These are phyloP conservation scores for Clarias fuscus DNA, from an alignment of 2,797 vertebrate species.

Conservation along the genomic window DNA sequence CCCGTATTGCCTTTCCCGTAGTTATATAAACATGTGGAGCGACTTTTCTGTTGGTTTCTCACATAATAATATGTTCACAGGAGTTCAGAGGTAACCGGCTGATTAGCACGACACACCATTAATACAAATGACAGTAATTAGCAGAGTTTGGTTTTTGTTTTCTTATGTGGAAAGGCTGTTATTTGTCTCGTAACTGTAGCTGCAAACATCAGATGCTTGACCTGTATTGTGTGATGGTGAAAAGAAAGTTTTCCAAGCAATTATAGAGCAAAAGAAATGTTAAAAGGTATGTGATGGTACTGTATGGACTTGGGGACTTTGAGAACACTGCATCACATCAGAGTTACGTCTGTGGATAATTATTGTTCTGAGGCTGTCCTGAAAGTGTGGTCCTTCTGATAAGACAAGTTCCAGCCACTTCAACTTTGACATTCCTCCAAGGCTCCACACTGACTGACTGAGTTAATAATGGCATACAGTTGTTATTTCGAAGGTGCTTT, in stretches of 20 bases:
- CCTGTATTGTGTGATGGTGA: background rate
- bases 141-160: background rate
- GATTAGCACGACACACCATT: background rate
- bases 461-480: background rate
- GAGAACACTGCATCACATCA: background rate
- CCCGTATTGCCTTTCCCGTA: background rate
- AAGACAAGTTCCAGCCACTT: background rate
- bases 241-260: background rate
- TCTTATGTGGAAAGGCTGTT: background rate
- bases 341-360: background rate
- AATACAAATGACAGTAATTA: background rate
- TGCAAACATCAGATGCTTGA: background rate
- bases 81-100: background rate
- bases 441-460: background rate
- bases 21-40: background rate
- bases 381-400: background rate
- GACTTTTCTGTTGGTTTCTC: background rate
- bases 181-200: background rate
- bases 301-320: background rate
- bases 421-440: background rate
- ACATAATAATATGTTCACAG: background rate
- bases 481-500: background rate
- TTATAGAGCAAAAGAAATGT: background rate
- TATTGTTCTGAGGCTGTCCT: background rate
- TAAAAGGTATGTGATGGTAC: background rate